Conservation (phyloP, 2,113 vertebrate species). For the Tragelaphus strepsiceros region DNA sequence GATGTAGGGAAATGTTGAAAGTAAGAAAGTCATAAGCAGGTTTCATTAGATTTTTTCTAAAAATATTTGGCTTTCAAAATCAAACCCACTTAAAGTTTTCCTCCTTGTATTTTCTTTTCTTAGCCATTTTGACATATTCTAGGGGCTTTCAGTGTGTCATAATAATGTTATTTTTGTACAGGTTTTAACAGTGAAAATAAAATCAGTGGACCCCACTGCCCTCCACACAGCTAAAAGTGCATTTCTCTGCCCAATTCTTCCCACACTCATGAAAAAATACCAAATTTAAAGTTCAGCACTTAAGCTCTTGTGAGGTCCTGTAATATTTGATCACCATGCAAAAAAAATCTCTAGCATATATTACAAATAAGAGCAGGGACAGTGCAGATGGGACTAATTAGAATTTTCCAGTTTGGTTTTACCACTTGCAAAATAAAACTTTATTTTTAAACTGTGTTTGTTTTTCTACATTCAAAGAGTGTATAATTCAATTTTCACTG, state of each 20-base stretch:
- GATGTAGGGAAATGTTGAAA: constrained; percentile 67
- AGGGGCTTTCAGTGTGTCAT: constrained; percentile 59
- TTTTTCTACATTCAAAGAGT: not conserved
- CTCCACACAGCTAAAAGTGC: constrained; percentile 36
- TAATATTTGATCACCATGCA: constrained; percentile 46
- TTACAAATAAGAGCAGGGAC: constrained; percentile 33
- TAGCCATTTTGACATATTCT: constrained; percentile 61
- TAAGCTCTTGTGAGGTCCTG: constrained; percentile 67
- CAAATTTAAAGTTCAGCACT: constrained; percentile 58
- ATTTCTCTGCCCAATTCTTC: constrained; percentile 52
- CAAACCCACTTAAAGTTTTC: constrained; percentile 71
- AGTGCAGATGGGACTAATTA: constrained; percentile 65
- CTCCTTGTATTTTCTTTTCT: constrained; percentile 71
- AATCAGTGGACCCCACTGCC: constrained; percentile 28
- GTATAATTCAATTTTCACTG: not conserved
- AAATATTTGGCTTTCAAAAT: constrained; percentile 74
- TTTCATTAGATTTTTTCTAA: constrained; percentile 74
- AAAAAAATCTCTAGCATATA: constrained; percentile 25
- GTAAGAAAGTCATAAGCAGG: constrained; percentile 64
- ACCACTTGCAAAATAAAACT: constrained; percentile 33
- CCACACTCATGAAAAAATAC: constrained; percentile 57
- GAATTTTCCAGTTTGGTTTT: constrained; percentile 57
- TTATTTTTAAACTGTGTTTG: constrained; percentile 42
- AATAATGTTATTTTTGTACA: constrained; percentile 71
- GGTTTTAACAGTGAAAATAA: constrained; percentile 69